phyloP scores from a whole-genome alignment of 2,888 invertebrate genomes.

The Agonopterix heracliana region DNA sequence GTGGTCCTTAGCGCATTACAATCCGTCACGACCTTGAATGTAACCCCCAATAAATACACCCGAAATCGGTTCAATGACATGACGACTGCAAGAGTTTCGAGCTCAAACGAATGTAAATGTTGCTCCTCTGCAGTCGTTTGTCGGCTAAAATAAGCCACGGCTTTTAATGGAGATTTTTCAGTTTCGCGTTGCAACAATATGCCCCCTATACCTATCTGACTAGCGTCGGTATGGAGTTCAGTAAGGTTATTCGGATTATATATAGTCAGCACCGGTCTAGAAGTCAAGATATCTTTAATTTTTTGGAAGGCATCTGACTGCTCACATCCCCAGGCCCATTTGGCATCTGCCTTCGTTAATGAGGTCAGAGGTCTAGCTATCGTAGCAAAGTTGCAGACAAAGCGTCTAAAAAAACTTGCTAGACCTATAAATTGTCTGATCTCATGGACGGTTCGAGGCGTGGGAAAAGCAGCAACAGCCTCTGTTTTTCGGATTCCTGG shows the following conservation, averaged over 20 bases:
- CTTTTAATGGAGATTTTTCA: neutral
- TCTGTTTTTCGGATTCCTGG: conserved; percentile 9
- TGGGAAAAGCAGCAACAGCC: conserved; percentile 7
- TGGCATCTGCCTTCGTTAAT: conserved; percentile 7
- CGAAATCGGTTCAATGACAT: too few relatives aligned
- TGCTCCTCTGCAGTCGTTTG: too few relatives aligned
- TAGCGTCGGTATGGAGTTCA: too few relatives aligned
- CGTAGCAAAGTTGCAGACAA: too few relatives aligned
- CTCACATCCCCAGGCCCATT: conserved; percentile 14
- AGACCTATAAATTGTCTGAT: too few relatives aligned
- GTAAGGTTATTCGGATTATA: conserved; percentile 31
- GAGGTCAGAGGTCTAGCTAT: too few relatives aligned
- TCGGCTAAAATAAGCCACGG: neutral
- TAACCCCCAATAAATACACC: too few relatives aligned
- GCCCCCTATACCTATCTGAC: conserved; percentile 27
- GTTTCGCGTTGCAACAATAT: conserved; percentile 22
- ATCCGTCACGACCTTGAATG: too few relatives aligned
- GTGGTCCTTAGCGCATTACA: too few relatives aligned
- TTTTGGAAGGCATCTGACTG: conserved; percentile 16
- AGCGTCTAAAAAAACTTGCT: conserved; percentile 9
- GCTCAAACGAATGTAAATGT: too few relatives aligned
- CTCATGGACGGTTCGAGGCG: conserved; percentile 8
- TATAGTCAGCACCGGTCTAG: neutral
- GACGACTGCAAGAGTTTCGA: too few relatives aligned
- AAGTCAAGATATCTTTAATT: neutral